These are phyloP conservation scores for Drosophila stalkeri DNA, from an alignment of 2,888 invertebrate species.

Conservation along the genomic window DNA sequence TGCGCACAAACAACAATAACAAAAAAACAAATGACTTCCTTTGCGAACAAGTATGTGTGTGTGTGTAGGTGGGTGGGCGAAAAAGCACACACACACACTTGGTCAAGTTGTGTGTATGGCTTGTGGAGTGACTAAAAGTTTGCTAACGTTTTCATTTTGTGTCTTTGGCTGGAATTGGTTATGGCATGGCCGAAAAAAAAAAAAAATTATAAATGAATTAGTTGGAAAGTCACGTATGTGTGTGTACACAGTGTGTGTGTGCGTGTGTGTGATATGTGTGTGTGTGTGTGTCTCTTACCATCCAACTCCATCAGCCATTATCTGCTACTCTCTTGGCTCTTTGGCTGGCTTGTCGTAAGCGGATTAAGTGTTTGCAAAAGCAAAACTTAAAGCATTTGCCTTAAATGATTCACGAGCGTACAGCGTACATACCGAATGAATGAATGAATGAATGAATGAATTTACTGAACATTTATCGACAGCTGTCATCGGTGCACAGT, in stretches of 20 bases:
- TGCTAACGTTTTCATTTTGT: conserved; percentile 64
- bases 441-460: conserved; percentile 16
- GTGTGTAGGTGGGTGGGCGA: conserved; percentile 7
- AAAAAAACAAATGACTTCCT: conserved; percentile 72
- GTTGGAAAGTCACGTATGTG: conserved; percentile 55
- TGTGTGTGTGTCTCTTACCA: background rate
- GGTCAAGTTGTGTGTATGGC: conserved; percentile 37
- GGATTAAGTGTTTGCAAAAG: conserved; percentile 42
- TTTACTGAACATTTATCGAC: conserved; percentile 37
- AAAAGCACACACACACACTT: background rate
- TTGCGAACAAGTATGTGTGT: conserved; percentile 12
- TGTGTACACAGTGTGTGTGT: conserved; percentile 11
- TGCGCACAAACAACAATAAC: conserved; percentile 36
- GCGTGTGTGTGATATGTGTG: conserved; percentile 2
- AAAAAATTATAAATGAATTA: conserved; percentile 74
- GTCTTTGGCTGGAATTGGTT: conserved; percentile 53
- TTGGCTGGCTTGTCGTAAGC: conserved; percentile 28
- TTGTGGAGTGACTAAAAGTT: conserved; percentile 53
- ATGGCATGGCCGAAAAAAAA: conserved; percentile 61
- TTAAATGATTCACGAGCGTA: conserved; percentile 32
- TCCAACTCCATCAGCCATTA: conserved; percentile 1
- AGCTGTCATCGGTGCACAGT: conserved; percentile 45
- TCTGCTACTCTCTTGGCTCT: background rate
- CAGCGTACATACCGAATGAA: conserved; percentile 1
- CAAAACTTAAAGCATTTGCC: conserved; percentile 29